A percentile compares a stretch with the other conserved stretches of the same genome.
These are phyloP conservation scores for Dicrostonyx torquatus DNA, from an alignment of 2,797 vertebrate species.

Conservation along the genomic window DNA sequence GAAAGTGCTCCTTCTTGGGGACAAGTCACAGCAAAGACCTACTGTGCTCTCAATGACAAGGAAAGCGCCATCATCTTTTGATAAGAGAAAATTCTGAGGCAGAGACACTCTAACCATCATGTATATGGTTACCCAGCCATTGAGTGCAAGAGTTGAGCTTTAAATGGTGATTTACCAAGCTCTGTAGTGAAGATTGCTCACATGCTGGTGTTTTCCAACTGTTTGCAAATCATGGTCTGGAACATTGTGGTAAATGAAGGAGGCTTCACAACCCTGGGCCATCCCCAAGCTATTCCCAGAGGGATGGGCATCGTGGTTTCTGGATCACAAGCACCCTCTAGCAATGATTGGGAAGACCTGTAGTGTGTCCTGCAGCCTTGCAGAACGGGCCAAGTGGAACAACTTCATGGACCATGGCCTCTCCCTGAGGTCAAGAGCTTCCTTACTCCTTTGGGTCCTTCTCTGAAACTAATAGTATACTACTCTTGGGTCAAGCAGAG, in stretches of 20 bases:
- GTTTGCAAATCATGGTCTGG: neutral
- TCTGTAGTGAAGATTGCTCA: neutral
- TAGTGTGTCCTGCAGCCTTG: neutral
- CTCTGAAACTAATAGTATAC: neutral
- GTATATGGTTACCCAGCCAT: neutral
- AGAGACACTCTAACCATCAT: neutral
- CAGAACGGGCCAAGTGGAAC: neutral
- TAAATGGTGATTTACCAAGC: neutral
- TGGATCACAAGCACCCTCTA: neutral
- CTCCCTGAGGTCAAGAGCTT: neutral
- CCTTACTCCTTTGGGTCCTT: neutral
- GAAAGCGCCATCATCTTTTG: neutral
- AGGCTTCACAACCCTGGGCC: neutral
- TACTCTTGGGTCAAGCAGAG: neutral
- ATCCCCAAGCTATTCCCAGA: neutral
- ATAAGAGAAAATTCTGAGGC: neutral
- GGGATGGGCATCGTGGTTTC: neutral
- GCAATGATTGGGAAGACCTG: neutral
- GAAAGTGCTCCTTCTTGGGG: neutral
- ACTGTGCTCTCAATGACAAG: neutral
- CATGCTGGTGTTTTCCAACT: neutral
- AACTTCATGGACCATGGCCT: neutral
- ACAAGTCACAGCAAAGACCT: neutral
- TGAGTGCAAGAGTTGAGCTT: neutral
- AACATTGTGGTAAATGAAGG: neutral